Conservation (phyloP, 2,888 invertebrate species). For the Tipula confusa region DNA sequence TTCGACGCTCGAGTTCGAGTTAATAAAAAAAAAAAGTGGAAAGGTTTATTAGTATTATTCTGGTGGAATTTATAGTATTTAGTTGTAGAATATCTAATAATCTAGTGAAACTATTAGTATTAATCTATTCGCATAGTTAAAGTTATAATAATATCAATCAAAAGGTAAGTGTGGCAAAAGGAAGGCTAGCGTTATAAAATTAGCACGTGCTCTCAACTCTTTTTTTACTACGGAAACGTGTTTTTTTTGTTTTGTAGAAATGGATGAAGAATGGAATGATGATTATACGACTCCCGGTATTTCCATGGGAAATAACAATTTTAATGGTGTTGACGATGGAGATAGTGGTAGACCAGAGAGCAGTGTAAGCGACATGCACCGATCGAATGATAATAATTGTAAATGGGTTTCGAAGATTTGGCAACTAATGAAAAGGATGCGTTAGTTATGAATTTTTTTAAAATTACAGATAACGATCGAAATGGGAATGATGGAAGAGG, state of each 20-base stretch:
- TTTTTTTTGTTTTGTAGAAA: conserved; percentile 36
- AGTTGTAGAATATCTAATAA: background rate
- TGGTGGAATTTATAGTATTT: background rate
- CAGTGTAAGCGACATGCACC: conserved; percentile 33
- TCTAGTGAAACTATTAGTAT: background rate
- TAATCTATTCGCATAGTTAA: background rate
- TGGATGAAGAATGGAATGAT: conserved; percentile 40
- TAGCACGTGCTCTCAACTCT: background rate
- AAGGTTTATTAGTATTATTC: background rate
- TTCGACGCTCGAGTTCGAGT: too few relatives aligned
- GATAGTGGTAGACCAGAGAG: conserved; percentile 37
- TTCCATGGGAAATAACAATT: background rate
- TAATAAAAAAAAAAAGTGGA: background rate
- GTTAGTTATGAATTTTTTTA: background rate
- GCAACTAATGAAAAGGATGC: background rate
- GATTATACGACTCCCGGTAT: conserved; percentile 32
- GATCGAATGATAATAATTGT: background rate
- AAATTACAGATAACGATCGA: conserved; percentile 43
- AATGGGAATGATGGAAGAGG: conserved; percentile 45
- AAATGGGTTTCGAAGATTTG: background rate
- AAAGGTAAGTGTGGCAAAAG: background rate
- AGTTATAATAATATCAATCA: background rate
- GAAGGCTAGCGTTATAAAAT: too few relatives aligned
- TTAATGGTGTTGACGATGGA: conserved; percentile 33
- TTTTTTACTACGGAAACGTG: background rate